A percentile compares a stretch with the other conserved stretches of the same genome.
Conservation (phyloP, 2,888 invertebrate genomes). For the Neelides folsomi region DNA sequence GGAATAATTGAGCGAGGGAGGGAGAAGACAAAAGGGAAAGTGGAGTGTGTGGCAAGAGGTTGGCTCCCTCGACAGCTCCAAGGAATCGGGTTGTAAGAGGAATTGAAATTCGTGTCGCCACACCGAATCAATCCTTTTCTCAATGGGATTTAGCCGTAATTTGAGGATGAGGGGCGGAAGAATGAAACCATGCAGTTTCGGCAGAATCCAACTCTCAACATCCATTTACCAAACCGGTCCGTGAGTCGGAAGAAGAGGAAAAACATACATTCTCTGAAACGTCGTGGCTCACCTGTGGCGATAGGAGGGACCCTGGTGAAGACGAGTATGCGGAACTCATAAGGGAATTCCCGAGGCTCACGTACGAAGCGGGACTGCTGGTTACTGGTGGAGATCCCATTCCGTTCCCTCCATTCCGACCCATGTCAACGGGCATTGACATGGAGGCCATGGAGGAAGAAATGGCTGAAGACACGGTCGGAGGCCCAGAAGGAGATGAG, state of each 20-base stretch:
- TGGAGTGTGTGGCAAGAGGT: too few species aligned
- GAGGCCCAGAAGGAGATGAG: constrained; percentile 1
- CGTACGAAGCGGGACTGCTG: constrained; percentile 3
- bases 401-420: too few species aligned
- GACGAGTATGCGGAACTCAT: constrained; percentile 31
- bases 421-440: constrained; percentile 16
- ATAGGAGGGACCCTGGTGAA: constrained; percentile 26
- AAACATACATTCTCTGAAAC: not conserved
- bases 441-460: constrained; percentile 22
- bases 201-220: too few species aligned
- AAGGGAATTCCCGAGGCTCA: constrained; percentile 25
- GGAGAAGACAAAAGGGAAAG: too few species aligned
- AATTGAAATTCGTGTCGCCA: too few species aligned
- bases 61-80: too few species aligned
- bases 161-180: too few species aligned
- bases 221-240: not conserved
- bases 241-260: not conserved
- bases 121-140: not conserved
- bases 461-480: constrained; percentile 10
- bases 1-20: too few species aligned
- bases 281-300: constrained; percentile 24
- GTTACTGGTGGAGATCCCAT: constrained; percentile 12
- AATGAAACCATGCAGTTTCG: too few species aligned
- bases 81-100: too few species aligned
- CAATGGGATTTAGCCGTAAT: too few species aligned